Evolutionary conservation across 2,888 invertebrate species (phyloP).

Genomic region (Caenorhabditis japonica): DNA sequence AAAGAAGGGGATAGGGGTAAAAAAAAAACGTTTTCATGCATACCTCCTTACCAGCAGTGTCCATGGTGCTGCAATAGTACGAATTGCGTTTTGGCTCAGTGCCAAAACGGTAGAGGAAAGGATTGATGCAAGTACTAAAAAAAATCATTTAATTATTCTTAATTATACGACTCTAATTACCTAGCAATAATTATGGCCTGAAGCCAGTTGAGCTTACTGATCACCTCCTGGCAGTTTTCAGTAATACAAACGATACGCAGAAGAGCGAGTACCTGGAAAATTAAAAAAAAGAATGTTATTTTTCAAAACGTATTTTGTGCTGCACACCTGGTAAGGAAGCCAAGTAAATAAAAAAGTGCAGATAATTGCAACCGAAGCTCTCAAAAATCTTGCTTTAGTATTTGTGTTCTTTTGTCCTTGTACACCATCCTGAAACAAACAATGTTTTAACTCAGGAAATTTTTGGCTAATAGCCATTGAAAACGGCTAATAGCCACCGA

Average conservation of each 20-base stretch:
- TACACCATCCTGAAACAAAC: conserved; percentile 56
- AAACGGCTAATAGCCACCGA: too few relatives aligned
- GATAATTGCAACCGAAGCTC: conserved; percentile 70
- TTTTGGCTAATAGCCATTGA: too few relatives aligned
- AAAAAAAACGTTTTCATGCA: conserved; percentile 50
- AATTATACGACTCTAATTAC: too few relatives aligned
- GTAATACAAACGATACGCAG: conserved; percentile 67
- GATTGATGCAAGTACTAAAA: conserved; percentile 68
- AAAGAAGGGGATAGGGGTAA: conserved; percentile 3
- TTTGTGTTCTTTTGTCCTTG: conserved; percentile 49
- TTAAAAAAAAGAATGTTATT: background rate
- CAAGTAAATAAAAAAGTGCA: conserved; percentile 70
- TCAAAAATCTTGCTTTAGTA: conserved; percentile 67
- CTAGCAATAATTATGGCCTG: conserved; percentile 73
- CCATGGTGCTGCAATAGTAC: conserved; percentile 49
- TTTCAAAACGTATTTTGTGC: background rate
- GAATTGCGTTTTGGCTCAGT: conserved; percentile 49
- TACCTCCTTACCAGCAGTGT: conserved; percentile 59
- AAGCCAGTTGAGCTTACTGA: conserved; percentile 68
- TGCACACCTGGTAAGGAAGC: conserved; percentile 67
- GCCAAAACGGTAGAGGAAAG: conserved; percentile 67
- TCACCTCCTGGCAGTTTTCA: conserved; percentile 59
- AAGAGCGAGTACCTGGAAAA: conserved; percentile 65
- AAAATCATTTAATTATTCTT: too few relatives aligned
- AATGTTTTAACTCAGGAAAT: too few relatives aligned